Conservation (phyloP, 2,888 invertebrate genomes). For the Cartodere bifasciata region DNA sequence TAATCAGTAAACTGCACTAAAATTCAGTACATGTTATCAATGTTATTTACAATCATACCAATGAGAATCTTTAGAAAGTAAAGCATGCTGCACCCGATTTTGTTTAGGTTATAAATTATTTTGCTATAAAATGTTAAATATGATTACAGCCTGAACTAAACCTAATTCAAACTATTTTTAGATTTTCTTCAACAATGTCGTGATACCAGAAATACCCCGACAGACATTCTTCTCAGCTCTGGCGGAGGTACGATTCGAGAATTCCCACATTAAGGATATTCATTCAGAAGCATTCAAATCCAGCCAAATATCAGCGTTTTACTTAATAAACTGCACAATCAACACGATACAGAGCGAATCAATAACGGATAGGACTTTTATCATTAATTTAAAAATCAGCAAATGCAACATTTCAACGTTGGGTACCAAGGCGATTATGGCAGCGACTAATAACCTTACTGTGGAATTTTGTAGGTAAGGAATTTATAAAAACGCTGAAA, state of each 20-base stretch:
- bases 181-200: conserved; percentile 51
- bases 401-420: conserved; percentile 45
- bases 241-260: conserved; percentile 44
- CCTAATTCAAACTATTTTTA: too few relatives aligned
- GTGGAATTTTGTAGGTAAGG: conserved; percentile 50
- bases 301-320: conserved; percentile 48
- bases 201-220: conserved; percentile 44
- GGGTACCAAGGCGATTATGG: conserved; percentile 46
- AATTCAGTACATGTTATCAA: too few relatives aligned
- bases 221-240: conserved; percentile 52
- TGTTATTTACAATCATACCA: too few relatives aligned
- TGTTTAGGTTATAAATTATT: too few relatives aligned
- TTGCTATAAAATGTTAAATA: too few relatives aligned
- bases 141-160: too few relatives aligned
- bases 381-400: conserved; percentile 46
- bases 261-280: conserved; percentile 43
- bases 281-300: conserved; percentile 53
- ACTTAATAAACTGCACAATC: conserved; percentile 48
- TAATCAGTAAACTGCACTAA: too few relatives aligned
- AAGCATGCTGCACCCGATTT: too few relatives aligned
- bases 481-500: too few relatives aligned
- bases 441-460: conserved; percentile 50
- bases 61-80: too few relatives aligned
- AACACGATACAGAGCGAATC: conserved; percentile 48
- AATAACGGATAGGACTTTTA: conserved; percentile 47